Conservation (phyloP, 2,113 vertebrate species). For the Pogonocichla stellata region DNA sequence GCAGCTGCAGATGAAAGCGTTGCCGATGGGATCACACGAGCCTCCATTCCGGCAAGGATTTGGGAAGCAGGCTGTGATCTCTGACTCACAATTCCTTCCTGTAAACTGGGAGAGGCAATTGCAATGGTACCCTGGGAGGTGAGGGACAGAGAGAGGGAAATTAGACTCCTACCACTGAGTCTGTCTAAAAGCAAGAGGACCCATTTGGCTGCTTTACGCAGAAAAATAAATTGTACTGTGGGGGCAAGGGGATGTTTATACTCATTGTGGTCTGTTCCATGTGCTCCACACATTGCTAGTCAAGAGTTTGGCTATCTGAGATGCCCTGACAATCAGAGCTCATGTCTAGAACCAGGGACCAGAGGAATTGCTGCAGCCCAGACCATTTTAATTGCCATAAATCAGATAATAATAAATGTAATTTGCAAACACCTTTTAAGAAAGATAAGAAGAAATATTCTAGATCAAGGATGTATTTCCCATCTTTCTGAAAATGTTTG, state of each 20-base stretch:
- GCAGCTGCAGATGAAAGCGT: conserved; percentile 92
- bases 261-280: background rate
- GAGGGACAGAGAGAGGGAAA: conserved; percentile 26
- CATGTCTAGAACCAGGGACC: background rate
- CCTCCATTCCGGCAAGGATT: conserved; percentile 92
- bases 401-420: background rate
- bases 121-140: conserved; percentile 87
- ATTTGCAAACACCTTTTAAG: background rate
- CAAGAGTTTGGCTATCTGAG: background rate
- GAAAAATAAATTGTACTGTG: background rate
- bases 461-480: background rate
- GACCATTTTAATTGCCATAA: background rate
- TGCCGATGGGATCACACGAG: conserved; percentile 88
- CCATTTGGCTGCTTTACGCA: background rate
- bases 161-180: background rate
- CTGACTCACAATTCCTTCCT: conserved; percentile 90
- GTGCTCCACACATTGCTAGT: background rate
- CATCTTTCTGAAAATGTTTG: background rate
- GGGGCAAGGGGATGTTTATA: background rate
- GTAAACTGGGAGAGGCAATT: conserved; percentile 89
- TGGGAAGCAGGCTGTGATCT: conserved; percentile 92
- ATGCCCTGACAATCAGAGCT: background rate
- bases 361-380: background rate
- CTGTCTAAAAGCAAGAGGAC: background rate
- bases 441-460: background rate